Base-by-base conservation (phyloP, 2,888 invertebrate genomes). In the Drosophila meridionalis region DNA sequence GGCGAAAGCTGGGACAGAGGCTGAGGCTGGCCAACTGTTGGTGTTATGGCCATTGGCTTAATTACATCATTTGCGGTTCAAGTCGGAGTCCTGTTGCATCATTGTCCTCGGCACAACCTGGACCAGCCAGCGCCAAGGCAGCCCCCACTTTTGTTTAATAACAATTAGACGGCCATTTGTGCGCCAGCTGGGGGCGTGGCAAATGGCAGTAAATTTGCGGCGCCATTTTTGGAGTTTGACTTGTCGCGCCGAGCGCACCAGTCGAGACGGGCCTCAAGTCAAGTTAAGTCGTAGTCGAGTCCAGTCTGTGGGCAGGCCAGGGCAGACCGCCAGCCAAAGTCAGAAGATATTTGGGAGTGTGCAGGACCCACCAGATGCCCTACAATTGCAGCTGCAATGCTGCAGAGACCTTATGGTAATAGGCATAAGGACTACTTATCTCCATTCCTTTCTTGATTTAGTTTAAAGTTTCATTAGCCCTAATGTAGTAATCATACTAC, bases 61-160 rank as follows among this genome's bases (percentile, higher is more conserved):
- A 89, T 85, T 85, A 89, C 90, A 89, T 85, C 80, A 85, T 89
- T 85, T 86, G 84, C 71, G 89, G 82, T 80, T 48, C 73, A 72
- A 73, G 73, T 76, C 50, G 45, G 61, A 67, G 78, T 83, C 82
- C 87, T 82, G 84, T 89, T 89, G 89, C 83, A 84, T 76, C 73
- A 73, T 78, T 76, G 62, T 64, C 32, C 78, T 42, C 58, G 14
- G 45, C 48, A 9, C 60, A 50, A 73, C 43, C 56, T 59, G 48
- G 38, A 38, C 30, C 57, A 38, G 53, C 28, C 32, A 43, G 28
- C 20, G 20, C 4, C 3, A 26, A 12, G 42, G 6, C 32, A 43
- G 56, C 3, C 58, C 42, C 66, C 82, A 76, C 88, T 83, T 86
- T 86, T 88, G 83, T 89, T 86, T 90, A 88, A 83, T 83, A 89